phyloP scores from a whole-genome alignment of 2,113 vertebrate species.

The Nasalis larvatus region DNA sequence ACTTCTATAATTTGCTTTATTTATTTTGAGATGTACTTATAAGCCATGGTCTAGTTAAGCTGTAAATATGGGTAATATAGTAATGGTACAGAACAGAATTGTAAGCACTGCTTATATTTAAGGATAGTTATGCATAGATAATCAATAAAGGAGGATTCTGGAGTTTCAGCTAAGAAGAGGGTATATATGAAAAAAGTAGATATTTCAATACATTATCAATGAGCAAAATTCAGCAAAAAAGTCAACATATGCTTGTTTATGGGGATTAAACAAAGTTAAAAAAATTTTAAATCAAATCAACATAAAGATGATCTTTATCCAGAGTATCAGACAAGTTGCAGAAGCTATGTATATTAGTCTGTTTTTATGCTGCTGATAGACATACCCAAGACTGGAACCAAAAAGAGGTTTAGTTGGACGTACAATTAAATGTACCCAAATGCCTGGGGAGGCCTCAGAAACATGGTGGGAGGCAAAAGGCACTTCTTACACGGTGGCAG shows the following conservation, averaged over 20 bases:
- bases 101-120: not conserved
- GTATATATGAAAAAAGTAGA: not conserved
- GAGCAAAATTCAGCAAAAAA: constrained; percentile 22
- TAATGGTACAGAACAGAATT: not conserved
- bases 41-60: not conserved
- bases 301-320: not conserved
- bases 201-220: not conserved
- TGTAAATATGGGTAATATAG: not conserved
- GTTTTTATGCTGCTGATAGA: no score
- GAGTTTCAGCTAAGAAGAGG: not conserved
- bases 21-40: constrained; percentile 14
- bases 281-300: not conserved
- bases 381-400: no score
- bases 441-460: no score
- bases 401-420: no score
- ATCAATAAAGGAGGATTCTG: not conserved
- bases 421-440: no score
- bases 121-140: not conserved
- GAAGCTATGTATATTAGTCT: not conserved
- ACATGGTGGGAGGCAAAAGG: no score
- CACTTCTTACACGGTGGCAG: no score
- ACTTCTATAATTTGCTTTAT: not conserved
- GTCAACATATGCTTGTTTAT: not conserved
- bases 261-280: not conserved
- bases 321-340: not conserved